Percentiles rank a stretch among this genome's conserved stretches.
phyloP scores from a whole-genome alignment of 2,888 invertebrate species.

The Mimas tiliae region DNA sequence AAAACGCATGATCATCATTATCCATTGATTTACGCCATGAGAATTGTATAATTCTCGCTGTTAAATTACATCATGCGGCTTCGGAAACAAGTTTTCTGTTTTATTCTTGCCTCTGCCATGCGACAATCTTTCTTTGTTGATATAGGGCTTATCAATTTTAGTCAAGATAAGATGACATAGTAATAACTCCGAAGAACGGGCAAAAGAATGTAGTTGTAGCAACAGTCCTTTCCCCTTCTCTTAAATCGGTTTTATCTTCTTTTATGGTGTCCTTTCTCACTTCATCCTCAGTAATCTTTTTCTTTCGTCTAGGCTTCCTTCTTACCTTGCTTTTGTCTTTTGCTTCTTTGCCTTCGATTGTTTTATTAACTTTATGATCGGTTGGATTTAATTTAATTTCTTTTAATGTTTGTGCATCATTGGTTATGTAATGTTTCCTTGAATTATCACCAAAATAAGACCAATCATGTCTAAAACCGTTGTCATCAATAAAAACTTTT shows the following conservation, averaged over 20 bases:
- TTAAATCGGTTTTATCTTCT: slow-evolving; percentile 33
- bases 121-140: not conserved
- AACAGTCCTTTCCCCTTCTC: slow-evolving; percentile 37
- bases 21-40: too few species aligned
- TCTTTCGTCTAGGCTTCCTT: slow-evolving; percentile 26
- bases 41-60: too few species aligned
- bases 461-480: slow-evolving; percentile 70
- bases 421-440: slow-evolving; percentile 13
- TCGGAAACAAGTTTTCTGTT: too few species aligned
- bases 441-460: slow-evolving; percentile 43
- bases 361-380: not conserved
- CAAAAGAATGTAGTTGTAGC: slow-evolving; percentile 64
- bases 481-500: slow-evolving; percentile 59
- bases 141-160: slow-evolving; percentile 28
- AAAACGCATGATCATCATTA: too few species aligned
- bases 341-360: not conserved
- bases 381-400: not conserved
- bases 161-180: slow-evolving; percentile 53
- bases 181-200: slow-evolving; percentile 67
- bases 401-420: slow-evolving; percentile 4
- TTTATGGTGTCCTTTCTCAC: slow-evolving; percentile 17
- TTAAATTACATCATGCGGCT: too few species aligned
- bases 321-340: not conserved
- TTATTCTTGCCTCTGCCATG: too few species aligned
- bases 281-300: slow-evolving; percentile 19